phyloP scores from a whole-genome alignment of 1,140 invertebrate genomes.

The Euborellia annulipes region DNA sequence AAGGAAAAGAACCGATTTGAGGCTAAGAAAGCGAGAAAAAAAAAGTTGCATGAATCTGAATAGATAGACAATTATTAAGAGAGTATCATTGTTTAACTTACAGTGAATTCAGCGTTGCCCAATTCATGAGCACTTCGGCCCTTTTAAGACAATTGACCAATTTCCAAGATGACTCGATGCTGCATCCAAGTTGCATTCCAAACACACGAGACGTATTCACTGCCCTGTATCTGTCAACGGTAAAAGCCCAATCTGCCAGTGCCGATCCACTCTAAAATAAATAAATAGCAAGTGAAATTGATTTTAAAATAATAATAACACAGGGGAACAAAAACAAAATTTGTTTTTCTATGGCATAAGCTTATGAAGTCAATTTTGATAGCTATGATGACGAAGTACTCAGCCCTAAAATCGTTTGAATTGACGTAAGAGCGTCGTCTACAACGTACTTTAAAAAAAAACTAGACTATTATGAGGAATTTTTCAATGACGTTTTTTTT shows the following conservation, averaged over 20 bases:
- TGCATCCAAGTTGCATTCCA: conserved; percentile 69
- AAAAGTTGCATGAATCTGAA: conserved; percentile 1
- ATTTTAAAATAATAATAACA: conserved; percentile 1
- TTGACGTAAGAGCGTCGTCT: too few species aligned
- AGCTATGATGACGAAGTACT: too few species aligned
- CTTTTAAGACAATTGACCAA: conserved; percentile 75
- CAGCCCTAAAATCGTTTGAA: too few species aligned
- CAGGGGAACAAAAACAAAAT: too few species aligned
- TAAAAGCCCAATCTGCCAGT: conserved; percentile 81
- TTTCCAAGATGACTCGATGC: conserved; percentile 71
- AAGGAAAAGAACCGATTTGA: conserved; percentile 79
- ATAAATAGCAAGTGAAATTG: conserved; percentile 7
- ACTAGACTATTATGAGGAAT: too few species aligned
- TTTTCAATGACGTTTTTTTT: too few species aligned
- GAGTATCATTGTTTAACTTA: conserved; percentile 14
- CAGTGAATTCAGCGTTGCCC: conserved; percentile 57
- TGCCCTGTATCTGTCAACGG: conserved; percentile 67
- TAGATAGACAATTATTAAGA: not conserved
- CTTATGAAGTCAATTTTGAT: too few species aligned
- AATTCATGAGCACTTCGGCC: conserved; percentile 57
- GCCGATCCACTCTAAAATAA: conserved; percentile 69
- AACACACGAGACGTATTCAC: conserved; percentile 79
- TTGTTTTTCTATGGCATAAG: too few species aligned
- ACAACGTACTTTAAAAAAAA: too few species aligned
- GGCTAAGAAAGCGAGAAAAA: conserved; percentile 33